Evolutionary conservation across 2,113 vertebrate species (phyloP).

Genomic region (Takifugu flavidus): DNA sequence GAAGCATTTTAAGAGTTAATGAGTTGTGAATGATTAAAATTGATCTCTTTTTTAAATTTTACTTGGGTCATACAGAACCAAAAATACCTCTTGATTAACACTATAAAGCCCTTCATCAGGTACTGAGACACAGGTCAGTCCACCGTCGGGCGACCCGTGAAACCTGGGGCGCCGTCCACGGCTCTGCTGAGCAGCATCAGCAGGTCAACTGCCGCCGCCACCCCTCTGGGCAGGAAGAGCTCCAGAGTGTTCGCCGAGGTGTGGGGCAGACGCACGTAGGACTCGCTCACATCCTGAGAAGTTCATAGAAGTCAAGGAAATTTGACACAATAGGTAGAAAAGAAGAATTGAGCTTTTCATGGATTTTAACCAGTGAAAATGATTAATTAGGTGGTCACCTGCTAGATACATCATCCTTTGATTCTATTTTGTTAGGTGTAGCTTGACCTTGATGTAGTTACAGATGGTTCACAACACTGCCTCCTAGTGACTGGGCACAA

Average conservation of each 20-base stretch:
- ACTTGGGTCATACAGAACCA: too few relatives aligned
- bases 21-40: too few relatives aligned
- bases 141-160: neutral
- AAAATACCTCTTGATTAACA: neutral
- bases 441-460: too few relatives aligned
- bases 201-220: conserved; percentile 29
- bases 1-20: too few relatives aligned
- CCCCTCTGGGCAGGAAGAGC: conserved; percentile 57
- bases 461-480: too few relatives aligned
- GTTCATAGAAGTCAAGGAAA: neutral
- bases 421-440: too few relatives aligned
- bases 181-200: conserved; percentile 53
- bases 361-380: too few relatives aligned
- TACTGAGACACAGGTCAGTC: neutral
- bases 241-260: conserved; percentile 44
- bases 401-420: too few relatives aligned
- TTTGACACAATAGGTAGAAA: neutral
- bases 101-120: neutral
- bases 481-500: too few relatives aligned
- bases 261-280: conserved; percentile 29
- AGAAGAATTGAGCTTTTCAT: neutral
- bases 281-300: conserved; percentile 5
- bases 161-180: conserved; percentile 28
- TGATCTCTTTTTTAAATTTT: too few relatives aligned
- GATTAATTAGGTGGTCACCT: too few relatives aligned